Percentiles rank a stretch among this genome's conserved stretches.
These are phyloP conservation scores for Montipora capricornis DNA, from an alignment of 64 coral and sea anemone species.

Conservation along the genomic window DNA sequence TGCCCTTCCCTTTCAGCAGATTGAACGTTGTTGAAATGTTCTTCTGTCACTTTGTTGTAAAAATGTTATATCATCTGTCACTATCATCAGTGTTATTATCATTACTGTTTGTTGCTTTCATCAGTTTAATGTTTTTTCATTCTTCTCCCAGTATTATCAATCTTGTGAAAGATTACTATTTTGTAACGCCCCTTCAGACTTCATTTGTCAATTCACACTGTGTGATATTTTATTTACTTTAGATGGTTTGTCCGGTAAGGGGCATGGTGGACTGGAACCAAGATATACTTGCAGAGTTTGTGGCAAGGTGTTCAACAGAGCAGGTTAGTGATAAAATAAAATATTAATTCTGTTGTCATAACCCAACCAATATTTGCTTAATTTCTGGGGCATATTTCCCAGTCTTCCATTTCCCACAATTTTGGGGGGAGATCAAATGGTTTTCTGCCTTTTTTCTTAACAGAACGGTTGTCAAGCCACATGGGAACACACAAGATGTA, in stretches of 20 bases:
- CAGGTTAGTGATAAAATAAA: conserved; percentile 63
- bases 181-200: too few species aligned
- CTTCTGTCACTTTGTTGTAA: too few species aligned
- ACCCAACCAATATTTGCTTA: background rate
- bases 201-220: too few species aligned
- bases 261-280: conserved; percentile 77
- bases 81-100: background rate
- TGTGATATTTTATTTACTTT: background rate
- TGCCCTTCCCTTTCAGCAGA: too few species aligned
- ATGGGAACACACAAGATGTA: conserved; percentile 98
- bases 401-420: background rate
- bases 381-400: background rate
- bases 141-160: too few species aligned
- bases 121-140: too few species aligned
- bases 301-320: conserved; percentile 99
- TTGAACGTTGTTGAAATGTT: too few species aligned
- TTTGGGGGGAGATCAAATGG: background rate
- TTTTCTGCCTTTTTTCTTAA: background rate
- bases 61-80: background rate
- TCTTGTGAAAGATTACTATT: too few species aligned
- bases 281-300: conserved; percentile 96
- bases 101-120: background rate
- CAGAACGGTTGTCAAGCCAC: conserved; percentile 95
- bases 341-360: background rate
- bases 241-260: conserved; percentile 97